Percentiles rank a stretch among this genome's conserved stretches.
Conservation (phyloP, 1,140 invertebrate species). For the Calephelis virginiensis region DNA sequence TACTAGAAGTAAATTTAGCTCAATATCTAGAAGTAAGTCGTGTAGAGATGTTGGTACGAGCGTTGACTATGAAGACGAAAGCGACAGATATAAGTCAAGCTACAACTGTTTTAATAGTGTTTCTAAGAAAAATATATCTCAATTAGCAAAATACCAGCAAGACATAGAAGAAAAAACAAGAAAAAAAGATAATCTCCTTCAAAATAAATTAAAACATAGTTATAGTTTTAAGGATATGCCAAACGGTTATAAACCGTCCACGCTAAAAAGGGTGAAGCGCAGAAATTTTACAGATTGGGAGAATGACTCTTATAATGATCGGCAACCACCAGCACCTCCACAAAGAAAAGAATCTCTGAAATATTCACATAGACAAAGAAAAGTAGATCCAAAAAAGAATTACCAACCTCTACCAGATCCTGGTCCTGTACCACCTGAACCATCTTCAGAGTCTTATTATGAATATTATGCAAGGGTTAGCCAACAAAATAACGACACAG, state of each 20-base stretch:
- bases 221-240: slow-evolving; percentile 79
- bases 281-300: slow-evolving; percentile 79
- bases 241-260: slow-evolving; percentile 80
- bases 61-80: slow-evolving; percentile 50
- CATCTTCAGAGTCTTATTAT: slow-evolving; percentile 74
- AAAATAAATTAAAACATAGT: slow-evolving; percentile 75
- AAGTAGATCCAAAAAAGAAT: slow-evolving; percentile 66
- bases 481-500: slow-evolving; percentile 75
- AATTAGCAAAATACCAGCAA: slow-evolving; percentile 81
- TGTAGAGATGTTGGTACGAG: slow-evolving; percentile 69
- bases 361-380: slow-evolving; percentile 73
- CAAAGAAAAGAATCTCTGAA: slow-evolving; percentile 74
- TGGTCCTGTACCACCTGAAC: slow-evolving; percentile 63
- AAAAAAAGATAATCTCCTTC: slow-evolving; percentile 66
- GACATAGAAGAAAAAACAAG: slow-evolving; percentile 79
- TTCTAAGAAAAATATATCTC: slow-evolving; percentile 76
- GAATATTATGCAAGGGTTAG: slow-evolving; percentile 77
- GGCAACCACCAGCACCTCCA: slow-evolving; percentile 66
- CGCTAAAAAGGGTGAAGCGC: slow-evolving; percentile 74
- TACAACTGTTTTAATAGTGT: slow-evolving; percentile 49
- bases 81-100: slow-evolving; percentile 51
- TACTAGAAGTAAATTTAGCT: slow-evolving; percentile 55
- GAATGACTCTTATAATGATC: slow-evolving; percentile 63
- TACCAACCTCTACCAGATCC: slow-evolving; percentile 66
- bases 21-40: slow-evolving; percentile 75